Conservation (phyloP, 1,140 invertebrate genomes). For the Aphelinus certus region DNA sequence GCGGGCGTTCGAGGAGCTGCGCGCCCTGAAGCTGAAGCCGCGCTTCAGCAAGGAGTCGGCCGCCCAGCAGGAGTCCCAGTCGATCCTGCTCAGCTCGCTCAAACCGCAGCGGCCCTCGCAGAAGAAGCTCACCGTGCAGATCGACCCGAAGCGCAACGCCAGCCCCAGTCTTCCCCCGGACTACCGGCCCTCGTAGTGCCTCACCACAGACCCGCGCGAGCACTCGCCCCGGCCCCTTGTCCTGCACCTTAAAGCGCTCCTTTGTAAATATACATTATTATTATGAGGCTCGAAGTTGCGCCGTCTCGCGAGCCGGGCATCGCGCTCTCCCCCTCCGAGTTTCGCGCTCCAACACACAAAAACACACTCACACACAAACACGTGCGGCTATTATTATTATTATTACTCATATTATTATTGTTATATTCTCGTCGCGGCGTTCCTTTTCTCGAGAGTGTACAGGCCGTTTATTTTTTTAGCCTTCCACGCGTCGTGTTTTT, state of each 20-base stretch:
- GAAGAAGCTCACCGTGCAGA: slow-evolving; percentile 44
- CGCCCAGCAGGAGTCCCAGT: slow-evolving; percentile 40
- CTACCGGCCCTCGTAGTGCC: slow-evolving; percentile 55
- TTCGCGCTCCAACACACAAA: background rate
- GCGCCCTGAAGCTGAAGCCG: slow-evolving; percentile 44
- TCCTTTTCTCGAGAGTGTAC: no score
- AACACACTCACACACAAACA: background rate
- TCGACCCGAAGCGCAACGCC: slow-evolving; percentile 44
- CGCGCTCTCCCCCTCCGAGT: background rate
- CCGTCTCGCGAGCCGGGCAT: background rate
- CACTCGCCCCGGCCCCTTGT: no score
- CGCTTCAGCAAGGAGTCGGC: slow-evolving; percentile 45
- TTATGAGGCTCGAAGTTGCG: slow-evolving; percentile 9
- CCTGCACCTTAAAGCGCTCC: no score
- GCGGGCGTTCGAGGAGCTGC: slow-evolving; percentile 46
- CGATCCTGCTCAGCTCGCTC: slow-evolving; percentile 53
- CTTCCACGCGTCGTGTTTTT: no score
- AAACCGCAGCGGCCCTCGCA: slow-evolving; percentile 51
- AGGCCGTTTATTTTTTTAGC: no score
- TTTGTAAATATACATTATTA: no score
- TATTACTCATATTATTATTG: background rate
- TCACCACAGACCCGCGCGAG: no score
- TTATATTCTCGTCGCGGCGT: slow-evolving; percentile 16
- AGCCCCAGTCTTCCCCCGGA: slow-evolving; percentile 55
- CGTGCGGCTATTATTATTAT: background rate